Evolutionary conservation across 2,888 invertebrate species (phyloP).

Genomic region (Sipha maydis): DNA sequence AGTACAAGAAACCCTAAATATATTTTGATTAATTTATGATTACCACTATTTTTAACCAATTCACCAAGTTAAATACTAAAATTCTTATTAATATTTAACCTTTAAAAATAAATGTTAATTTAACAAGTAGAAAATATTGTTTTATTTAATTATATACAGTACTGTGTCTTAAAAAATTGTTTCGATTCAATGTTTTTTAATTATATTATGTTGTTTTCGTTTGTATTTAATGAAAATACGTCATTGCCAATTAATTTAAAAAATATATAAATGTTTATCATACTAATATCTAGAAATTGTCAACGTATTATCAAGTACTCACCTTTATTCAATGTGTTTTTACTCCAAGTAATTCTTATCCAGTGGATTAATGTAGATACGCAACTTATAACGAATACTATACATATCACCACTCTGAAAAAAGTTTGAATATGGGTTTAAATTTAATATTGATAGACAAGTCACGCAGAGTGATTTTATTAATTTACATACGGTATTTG

Average conservation of each 20-base stretch:
- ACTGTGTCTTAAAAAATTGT: too few species aligned
- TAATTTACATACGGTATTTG: too few species aligned
- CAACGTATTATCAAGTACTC: not conserved
- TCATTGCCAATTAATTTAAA: not conserved
- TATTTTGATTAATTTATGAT: too few species aligned
- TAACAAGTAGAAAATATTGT: too few species aligned
- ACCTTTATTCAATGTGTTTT: not conserved
- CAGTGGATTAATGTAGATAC: not conserved
- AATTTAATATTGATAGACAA: too few species aligned
- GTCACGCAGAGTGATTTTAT: too few species aligned
- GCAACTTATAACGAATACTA: not conserved
- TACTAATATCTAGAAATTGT: not conserved
- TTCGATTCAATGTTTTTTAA: too few species aligned
- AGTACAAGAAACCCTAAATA: too few species aligned
- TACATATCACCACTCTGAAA: not conserved
- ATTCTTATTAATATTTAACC: not conserved
- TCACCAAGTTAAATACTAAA: too few species aligned
- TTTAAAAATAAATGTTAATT: not conserved
- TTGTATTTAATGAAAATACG: not conserved
- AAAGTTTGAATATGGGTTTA: not conserved
- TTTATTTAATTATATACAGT: too few species aligned
- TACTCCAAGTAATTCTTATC: not conserved
- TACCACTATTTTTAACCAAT: too few species aligned
- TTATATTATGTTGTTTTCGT: too few species aligned
- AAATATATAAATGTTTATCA: not conserved